A percentile compares a stretch with the other conserved stretches of the same genome.
Evolutionary conservation across 2,888 invertebrate genomes (phyloP).

Genomic region (Panopea generosa): DNA sequence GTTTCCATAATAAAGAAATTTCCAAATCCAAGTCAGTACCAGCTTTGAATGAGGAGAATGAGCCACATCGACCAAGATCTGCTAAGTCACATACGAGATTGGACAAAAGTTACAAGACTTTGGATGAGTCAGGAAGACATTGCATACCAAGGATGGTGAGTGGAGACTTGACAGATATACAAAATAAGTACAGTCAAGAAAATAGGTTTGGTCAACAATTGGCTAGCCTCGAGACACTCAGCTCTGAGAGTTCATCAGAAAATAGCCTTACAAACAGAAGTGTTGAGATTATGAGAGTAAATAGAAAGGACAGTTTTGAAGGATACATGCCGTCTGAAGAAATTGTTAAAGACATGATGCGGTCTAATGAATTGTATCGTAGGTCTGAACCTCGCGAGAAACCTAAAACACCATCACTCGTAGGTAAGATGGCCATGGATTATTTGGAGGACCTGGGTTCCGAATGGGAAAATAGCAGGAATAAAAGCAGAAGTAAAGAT

Average conservation of each 20-base stretch:
- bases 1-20: neutral
- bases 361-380: slow-evolving; percentile 60
- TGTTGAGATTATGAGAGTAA: neutral
- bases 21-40: slow-evolving; percentile 70
- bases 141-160: slow-evolving; percentile 64
- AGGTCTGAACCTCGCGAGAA: slow-evolving; percentile 53
- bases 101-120: neutral
- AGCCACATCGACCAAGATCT: slow-evolving; percentile 63
- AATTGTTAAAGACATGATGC: slow-evolving; percentile 70
- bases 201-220: slow-evolving; percentile 37
- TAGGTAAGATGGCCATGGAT: slow-evolving; percentile 73
- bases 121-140: slow-evolving; percentile 22
- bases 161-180: slow-evolving; percentile 64
- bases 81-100: slow-evolving; percentile 66
- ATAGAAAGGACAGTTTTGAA: neutral
- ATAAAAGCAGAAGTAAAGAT: slow-evolving; percentile 1
- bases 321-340: slow-evolving; percentile 67
- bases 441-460: slow-evolving; percentile 74
- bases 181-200: slow-evolving; percentile 54
- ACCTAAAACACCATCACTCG: slow-evolving; percentile 61
- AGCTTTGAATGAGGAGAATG: slow-evolving; percentile 53
- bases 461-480: slow-evolving; percentile 70
- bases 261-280: neutral
- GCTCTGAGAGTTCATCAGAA: neutral
- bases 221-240: neutral